phyloP scores from a whole-genome alignment of 2,888 invertebrate genomes.

The Clostera curtula region DNA sequence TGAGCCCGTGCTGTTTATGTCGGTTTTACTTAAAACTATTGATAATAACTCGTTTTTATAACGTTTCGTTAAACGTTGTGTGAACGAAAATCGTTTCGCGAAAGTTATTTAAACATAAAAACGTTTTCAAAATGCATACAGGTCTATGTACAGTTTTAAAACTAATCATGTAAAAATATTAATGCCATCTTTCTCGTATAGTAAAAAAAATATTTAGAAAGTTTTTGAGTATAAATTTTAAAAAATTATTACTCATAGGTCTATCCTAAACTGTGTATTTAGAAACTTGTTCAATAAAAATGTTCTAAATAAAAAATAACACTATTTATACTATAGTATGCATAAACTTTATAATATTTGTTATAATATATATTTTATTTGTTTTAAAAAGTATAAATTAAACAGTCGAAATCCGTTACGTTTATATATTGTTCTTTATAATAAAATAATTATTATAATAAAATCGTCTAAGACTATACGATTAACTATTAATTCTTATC shows the following conservation, averaged over 20 bases:
- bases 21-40: constrained; percentile 44
- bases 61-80: too few species aligned
- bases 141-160: constrained; percentile 35
- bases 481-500: constrained; percentile 64
- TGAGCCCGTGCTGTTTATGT: constrained; percentile 60
- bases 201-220: constrained; percentile 41
- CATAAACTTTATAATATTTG: constrained; percentile 61
- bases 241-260: constrained; percentile 42
- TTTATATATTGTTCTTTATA: constrained; percentile 61
- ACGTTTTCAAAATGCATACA: constrained; percentile 33
- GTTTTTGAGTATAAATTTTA: constrained; percentile 36
- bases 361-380: constrained; percentile 58
- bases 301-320: constrained; percentile 54
- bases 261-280: constrained; percentile 51
- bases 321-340: constrained; percentile 49
- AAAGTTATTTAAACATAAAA: constrained; percentile 6
- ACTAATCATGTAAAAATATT: constrained; percentile 19
- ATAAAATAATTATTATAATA: constrained; percentile 36
- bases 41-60: constrained; percentile 8
- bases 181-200: constrained; percentile 37
- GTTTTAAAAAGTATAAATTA: constrained; percentile 35
- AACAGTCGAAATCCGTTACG: constrained; percentile 46
- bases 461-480: constrained; percentile 60
- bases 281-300: constrained; percentile 66
- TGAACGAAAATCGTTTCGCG: too few species aligned